Conservation (phyloP, 2,888 invertebrate genomes). For the Apamea anceps region DNA sequence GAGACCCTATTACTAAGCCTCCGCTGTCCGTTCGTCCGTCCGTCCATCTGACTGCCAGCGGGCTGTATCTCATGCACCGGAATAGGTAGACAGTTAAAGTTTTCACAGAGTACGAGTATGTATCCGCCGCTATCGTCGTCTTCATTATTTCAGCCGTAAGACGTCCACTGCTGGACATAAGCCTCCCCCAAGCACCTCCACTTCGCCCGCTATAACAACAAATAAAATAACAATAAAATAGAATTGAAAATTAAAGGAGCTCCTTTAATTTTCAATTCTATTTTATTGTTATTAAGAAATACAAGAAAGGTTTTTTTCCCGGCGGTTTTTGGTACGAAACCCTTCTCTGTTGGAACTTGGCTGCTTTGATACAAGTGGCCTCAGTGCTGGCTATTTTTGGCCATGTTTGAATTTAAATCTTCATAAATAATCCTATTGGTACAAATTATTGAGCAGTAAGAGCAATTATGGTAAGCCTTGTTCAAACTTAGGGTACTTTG, state of each 20-base stretch:
- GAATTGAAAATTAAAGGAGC: not conserved
- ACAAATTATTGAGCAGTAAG: not conserved
- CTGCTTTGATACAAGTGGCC: not conserved
- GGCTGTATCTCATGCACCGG: not conserved
- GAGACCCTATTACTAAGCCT: not conserved
- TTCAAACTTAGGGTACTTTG: constrained; percentile 10
- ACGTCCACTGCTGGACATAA: too few relatives aligned
- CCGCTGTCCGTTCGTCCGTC: not conserved
- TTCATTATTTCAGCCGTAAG: too few relatives aligned
- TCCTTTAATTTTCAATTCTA: too few relatives aligned
- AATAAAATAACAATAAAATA: not conserved
- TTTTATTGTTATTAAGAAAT: too few relatives aligned
- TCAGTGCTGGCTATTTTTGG: not conserved
- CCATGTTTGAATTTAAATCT: constrained; percentile 2
- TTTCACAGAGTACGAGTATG: not conserved
- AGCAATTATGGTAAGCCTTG: constrained; percentile 11
- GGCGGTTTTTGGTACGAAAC: not conserved
- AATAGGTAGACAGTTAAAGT: not conserved
- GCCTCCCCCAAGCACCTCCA: too few relatives aligned
- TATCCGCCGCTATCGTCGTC: not conserved
- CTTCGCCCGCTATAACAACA: not conserved
- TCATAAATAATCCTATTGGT: not conserved
- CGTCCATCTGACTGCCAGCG: not conserved
- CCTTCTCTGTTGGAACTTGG: not conserved
- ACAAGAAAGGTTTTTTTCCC: too few relatives aligned